Evolutionary conservation across 1,140 invertebrate genomes (phyloP).

Genomic region (Hyles vespertilio): DNA sequence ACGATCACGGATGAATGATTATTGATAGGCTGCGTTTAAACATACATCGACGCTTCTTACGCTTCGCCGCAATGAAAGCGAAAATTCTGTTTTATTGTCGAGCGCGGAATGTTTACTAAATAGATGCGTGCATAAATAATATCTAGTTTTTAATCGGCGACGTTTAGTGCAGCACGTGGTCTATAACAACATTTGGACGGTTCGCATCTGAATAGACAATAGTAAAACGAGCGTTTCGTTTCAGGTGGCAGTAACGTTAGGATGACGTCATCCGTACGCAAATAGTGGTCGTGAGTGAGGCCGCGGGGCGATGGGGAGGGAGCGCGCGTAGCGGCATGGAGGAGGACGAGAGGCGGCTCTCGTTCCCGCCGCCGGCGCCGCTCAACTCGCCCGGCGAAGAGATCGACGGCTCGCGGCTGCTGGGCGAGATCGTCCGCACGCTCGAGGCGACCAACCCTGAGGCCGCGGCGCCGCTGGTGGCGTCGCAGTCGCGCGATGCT

Average conservation of each 20-base stretch:
- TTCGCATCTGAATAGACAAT: constrained; percentile 9
- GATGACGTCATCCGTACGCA: constrained; percentile 54
- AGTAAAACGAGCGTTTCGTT: constrained; percentile 28
- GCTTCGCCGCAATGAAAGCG: not conserved
- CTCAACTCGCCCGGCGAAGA: constrained; percentile 69
- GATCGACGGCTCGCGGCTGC: constrained; percentile 69
- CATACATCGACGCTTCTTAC: no score
- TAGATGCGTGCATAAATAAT: constrained; percentile 9
- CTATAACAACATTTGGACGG: constrained; percentile 17
- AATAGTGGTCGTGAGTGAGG: constrained; percentile 50
- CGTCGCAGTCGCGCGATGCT: constrained; percentile 61
- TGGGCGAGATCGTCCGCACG: constrained; percentile 67
- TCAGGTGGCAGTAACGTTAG: constrained; percentile 61
- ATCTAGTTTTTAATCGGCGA: constrained; percentile 3
- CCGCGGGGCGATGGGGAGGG: constrained; percentile 55
- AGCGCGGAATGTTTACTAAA: constrained; percentile 8
- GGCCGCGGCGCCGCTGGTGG: constrained; percentile 61
- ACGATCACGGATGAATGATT: no score
- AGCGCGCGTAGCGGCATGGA: constrained; percentile 60
- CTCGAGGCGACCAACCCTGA: constrained; percentile 69
- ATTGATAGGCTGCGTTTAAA: no score
- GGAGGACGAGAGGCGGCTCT: constrained; percentile 69
- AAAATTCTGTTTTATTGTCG: constrained; percentile 5
- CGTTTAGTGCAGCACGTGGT: constrained; percentile 8
- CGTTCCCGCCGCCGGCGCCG: constrained; percentile 70